These are phyloP conservation scores for Aplysia californica DNA, from an alignment of 1,140 invertebrate genomes.

Conservation along the genomic window DNA sequence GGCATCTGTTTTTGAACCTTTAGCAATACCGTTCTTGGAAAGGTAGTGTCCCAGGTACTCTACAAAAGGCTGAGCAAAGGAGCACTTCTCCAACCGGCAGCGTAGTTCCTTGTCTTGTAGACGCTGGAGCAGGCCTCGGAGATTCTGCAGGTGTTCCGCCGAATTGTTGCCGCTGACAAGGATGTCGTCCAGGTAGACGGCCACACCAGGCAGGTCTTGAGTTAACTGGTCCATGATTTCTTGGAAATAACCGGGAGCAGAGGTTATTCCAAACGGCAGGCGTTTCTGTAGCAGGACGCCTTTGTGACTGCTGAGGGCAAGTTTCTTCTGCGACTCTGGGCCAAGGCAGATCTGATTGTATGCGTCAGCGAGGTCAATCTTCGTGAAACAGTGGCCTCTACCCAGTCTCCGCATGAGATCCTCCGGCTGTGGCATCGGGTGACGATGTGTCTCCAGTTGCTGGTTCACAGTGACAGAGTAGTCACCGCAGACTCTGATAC, in stretches of 20 bases:
- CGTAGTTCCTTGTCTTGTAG: neutral
- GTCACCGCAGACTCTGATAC: neutral
- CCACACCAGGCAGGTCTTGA: neutral
- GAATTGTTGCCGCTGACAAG: neutral
- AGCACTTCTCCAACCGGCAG: neutral
- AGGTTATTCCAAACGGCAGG: neutral
- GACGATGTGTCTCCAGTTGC: neutral
- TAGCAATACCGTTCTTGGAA: neutral
- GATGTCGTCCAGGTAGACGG: neutral
- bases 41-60: neutral
- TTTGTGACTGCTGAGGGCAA: neutral
- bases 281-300: neutral
- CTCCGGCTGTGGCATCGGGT: neutral
- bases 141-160: neutral
- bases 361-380: neutral
- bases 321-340: neutral
- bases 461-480: neutral
- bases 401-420: neutral
- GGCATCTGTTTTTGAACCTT: neutral
- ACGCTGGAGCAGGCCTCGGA: neutral
- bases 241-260: slow-evolving; percentile 3
- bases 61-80: neutral
- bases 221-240: neutral
- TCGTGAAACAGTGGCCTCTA: neutral
- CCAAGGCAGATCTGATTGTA: neutral